Percentiles rank a stretch among this genome's conserved stretches.
phyloP scores from a whole-genome alignment of 1,140 invertebrate genomes.

The Anagrus nilaparvatae region DNA sequence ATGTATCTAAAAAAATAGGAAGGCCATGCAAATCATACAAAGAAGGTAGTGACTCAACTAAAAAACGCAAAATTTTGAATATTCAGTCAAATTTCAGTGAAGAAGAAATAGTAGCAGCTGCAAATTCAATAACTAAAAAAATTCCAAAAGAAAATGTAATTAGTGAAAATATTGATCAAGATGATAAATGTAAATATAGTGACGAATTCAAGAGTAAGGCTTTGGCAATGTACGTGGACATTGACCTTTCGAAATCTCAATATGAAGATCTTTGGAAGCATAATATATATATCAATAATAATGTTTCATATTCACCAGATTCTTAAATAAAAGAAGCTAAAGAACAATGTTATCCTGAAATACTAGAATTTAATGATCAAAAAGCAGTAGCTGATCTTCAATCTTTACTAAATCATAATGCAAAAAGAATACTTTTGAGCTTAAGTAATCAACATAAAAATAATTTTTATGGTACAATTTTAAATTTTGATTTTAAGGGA shows the following conservation, averaged over 20 bases:
- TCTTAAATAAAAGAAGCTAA: background rate
- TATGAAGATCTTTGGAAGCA: constrained; percentile 1
- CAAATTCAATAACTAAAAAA: too few species aligned
- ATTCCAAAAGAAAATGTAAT: too few species aligned
- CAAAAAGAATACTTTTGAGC: background rate
- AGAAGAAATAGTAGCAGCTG: too few species aligned
- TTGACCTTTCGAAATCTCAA: background rate
- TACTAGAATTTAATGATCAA: background rate
- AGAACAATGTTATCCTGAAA: background rate
- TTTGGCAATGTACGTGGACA: background rate
- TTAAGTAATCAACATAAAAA: background rate
- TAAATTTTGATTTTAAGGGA: background rate
- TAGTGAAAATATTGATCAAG: too few species aligned
- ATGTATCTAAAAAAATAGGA: background rate
- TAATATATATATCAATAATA: background rate
- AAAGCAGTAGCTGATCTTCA: background rate
- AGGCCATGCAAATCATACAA: background rate
- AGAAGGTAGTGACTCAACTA: background rate
- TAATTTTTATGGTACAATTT: background rate
- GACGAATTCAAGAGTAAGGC: too few species aligned
- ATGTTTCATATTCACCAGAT: background rate
- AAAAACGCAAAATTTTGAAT: too few species aligned
- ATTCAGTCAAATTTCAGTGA: too few species aligned
- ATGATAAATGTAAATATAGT: too few species aligned
- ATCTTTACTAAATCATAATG: background rate